Percentiles rank a stretch among this genome's conserved stretches.
Evolutionary conservation across 2,888 invertebrate genomes (phyloP).

Genomic region (Tiphia femorata): DNA sequence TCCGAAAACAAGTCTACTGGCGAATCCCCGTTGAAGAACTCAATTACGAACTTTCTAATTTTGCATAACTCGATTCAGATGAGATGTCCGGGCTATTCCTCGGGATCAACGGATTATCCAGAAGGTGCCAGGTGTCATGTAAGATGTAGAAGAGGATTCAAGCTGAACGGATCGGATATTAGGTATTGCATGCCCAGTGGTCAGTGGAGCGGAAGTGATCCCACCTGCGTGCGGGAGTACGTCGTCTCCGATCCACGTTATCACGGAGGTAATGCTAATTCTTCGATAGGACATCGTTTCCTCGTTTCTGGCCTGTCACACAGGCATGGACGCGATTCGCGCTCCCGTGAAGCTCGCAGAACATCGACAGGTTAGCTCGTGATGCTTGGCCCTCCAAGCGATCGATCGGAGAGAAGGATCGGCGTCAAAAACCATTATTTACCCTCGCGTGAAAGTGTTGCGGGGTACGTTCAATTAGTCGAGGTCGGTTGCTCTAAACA

Average conservation of each 20-base stretch:
- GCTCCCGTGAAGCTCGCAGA: no score
- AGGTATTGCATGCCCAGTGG: conserved; percentile 71
- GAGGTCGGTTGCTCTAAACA: conserved; percentile 47
- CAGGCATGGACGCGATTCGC: no score
- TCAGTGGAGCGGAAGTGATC: conserved; percentile 71
- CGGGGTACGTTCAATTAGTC: conserved; percentile 51
- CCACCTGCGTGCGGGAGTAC: conserved; percentile 72
- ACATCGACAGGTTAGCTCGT: no score
- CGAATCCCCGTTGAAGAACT: no score
- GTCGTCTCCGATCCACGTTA: conserved; percentile 33
- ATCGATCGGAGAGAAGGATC: conserved; percentile 28
- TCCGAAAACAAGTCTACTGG: no score
- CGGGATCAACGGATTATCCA: conserved; percentile 57
- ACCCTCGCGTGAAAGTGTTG: conserved; percentile 41
- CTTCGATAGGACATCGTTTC: no score
- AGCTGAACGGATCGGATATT: conserved; percentile 71
- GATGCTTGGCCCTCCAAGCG: no score
- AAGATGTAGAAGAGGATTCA: conserved; percentile 72
- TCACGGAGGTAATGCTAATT: no score
- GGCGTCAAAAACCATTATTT: conserved; percentile 26
- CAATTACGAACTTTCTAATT: no score
- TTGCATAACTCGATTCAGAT: no score
- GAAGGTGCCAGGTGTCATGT: conserved; percentile 69
- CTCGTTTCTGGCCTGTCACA: no score
- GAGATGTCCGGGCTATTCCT: conserved; percentile 62